Percentiles rank a stretch among this genome's conserved stretches.
These are phyloP conservation scores for Pogona vitticeps DNA, from an alignment of 2,113 vertebrate species.

Conservation along the genomic window DNA sequence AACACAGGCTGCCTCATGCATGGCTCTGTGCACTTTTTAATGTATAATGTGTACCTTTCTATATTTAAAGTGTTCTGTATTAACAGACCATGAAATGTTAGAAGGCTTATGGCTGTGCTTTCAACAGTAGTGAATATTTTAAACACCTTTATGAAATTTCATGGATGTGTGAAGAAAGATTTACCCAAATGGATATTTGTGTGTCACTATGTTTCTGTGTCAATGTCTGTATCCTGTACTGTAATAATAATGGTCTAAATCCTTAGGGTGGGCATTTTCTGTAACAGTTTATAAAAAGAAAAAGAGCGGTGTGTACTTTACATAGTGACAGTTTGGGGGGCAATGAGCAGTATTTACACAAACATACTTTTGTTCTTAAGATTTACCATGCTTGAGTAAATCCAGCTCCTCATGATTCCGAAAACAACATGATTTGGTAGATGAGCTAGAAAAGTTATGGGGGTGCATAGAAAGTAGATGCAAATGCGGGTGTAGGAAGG, in stretches of 20 bases:
- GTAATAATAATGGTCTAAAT: neutral
- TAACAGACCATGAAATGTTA: constrained; percentile 73
- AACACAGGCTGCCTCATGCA: constrained; percentile 16
- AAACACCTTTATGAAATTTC: constrained; percentile 67
- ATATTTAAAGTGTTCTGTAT: constrained; percentile 61
- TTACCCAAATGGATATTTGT: constrained; percentile 46
- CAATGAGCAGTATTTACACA: constrained; percentile 40
- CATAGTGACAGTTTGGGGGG: neutral
- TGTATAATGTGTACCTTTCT: constrained; percentile 55
- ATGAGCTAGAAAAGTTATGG: neutral
- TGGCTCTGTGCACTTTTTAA: constrained; percentile 45
- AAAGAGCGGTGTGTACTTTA: neutral
- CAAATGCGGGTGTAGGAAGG: accelerated
- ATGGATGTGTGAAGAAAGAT: constrained; percentile 55
- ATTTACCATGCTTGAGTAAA: constrained; percentile 10
- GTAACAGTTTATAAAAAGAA: neutral
- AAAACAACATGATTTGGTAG: neutral
- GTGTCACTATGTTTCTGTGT: neutral
- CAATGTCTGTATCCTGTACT: neutral
- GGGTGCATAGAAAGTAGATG: neutral
- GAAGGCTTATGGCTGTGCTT: constrained; percentile 66
- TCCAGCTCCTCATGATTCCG: neutral
- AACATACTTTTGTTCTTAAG: neutral
- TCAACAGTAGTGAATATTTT: constrained; percentile 65
- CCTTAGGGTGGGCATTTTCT: neutral